These are phyloP conservation scores for Schizotus pectinicornis DNA, from an alignment of 2,888 invertebrate genomes.

Conservation along the genomic window DNA sequence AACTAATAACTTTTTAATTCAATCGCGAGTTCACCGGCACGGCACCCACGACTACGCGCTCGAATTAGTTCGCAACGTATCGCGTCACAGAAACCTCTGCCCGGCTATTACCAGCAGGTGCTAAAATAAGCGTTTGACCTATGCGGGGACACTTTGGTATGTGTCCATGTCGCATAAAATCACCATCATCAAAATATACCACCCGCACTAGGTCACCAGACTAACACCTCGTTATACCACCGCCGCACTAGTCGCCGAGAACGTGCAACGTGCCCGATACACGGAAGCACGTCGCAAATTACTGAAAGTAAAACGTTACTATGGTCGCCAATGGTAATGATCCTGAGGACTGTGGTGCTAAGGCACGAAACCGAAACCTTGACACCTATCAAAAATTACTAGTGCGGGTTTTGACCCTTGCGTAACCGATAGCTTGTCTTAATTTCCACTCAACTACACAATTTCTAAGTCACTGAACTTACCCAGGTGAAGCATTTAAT, in stretches of 20 bases:
- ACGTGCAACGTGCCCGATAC: too few relatives aligned
- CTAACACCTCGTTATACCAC: slow-evolving; percentile 5
- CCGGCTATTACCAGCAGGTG: slow-evolving; percentile 47
- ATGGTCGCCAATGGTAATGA: too few relatives aligned
- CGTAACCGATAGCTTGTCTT: too few relatives aligned
- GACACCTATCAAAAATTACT: too few relatives aligned
- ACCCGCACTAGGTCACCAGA: slow-evolving; percentile 29
- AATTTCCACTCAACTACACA: too few relatives aligned
- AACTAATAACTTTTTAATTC: neutral
- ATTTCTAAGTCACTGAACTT: too few relatives aligned
- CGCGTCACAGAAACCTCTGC: slow-evolving; percentile 37
- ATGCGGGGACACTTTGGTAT: slow-evolving; percentile 44
- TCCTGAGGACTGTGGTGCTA: too few relatives aligned
- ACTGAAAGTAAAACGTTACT: too few relatives aligned
- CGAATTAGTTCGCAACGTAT: slow-evolving; percentile 40
- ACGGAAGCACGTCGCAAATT: too few relatives aligned
- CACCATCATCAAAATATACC: slow-evolving; percentile 3
- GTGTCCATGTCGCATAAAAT: slow-evolving; percentile 23
- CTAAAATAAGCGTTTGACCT: slow-evolving; percentile 56
- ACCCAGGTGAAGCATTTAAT: too few relatives aligned
- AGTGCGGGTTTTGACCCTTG: too few relatives aligned
- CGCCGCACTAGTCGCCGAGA: neutral
- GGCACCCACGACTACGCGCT: slow-evolving; percentile 37
- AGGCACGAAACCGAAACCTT: too few relatives aligned
- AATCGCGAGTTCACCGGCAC: slow-evolving; percentile 29